Evolutionary conservation across 2,113 vertebrate genomes (phyloP).

Genomic region (Aleadryas rufinucha): DNA sequence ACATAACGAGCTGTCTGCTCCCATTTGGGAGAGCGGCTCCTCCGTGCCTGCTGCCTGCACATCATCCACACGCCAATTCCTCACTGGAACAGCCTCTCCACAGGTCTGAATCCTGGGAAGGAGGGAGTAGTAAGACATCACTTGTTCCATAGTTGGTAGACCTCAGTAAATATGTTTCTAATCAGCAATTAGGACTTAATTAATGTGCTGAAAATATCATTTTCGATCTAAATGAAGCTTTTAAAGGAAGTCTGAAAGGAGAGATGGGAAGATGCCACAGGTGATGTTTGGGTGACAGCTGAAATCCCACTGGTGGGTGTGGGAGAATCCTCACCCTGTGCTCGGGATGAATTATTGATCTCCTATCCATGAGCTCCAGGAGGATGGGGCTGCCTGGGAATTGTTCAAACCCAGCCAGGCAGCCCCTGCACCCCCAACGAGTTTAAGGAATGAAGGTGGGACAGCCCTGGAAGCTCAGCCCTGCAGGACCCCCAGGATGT

Average conservation of each 20-base stretch:
- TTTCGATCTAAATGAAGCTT: conserved; percentile 68
- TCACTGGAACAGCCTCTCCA: background rate
- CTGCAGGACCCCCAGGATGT: fast-evolving
- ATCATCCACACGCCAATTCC: background rate
- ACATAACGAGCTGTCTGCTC: conserved; percentile 63
- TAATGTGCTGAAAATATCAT: conserved; percentile 67
- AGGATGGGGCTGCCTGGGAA: background rate
- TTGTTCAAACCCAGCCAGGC: fast-evolving
- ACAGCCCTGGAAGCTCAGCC: background rate
- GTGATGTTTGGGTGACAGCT: background rate
- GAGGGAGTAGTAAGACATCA: conserved; percentile 31
- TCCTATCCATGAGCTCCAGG: background rate
- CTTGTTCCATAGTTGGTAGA: conserved; percentile 49
- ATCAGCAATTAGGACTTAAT: conserved; percentile 75
- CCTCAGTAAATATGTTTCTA: conserved; percentile 68
- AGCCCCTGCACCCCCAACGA: fast-evolving
- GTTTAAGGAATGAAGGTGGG: background rate
- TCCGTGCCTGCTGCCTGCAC: conserved; percentile 24
- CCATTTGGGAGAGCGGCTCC: conserved; percentile 39
- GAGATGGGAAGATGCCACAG: conserved; percentile 18
- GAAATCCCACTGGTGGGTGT: background rate
- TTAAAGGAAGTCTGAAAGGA: conserved; percentile 38
- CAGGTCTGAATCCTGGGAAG: background rate
- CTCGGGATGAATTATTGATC: background rate
- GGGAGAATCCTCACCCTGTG: background rate